These are phyloP conservation scores for Platorchestia sp. DNA, from an alignment of 1,140 invertebrate species.

Conservation along the genomic window DNA sequence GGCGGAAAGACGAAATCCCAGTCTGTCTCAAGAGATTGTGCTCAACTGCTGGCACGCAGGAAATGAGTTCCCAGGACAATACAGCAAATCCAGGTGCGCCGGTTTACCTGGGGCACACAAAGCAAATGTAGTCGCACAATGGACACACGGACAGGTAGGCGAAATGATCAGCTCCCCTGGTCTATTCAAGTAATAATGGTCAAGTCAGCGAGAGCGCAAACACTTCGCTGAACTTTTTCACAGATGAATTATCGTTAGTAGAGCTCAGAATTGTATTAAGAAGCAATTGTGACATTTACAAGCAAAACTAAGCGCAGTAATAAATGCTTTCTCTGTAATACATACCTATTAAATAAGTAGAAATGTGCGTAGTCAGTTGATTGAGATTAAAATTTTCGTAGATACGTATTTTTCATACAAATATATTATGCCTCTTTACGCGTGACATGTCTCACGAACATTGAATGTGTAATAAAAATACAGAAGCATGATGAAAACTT, in stretches of 20 bases:
- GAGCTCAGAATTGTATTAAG: background rate
- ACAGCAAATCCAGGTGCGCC: conserved; percentile 32
- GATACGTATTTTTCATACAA: background rate
- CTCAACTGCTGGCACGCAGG: background rate
- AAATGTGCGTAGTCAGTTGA: too few species aligned
- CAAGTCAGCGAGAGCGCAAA: conserved; percentile 1
- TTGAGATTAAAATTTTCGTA: background rate
- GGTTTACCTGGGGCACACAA: conserved; percentile 8
- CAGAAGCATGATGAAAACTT: background rate
- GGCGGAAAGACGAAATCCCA: background rate
- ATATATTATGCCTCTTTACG: background rate
- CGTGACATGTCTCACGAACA: background rate
- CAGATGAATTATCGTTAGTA: background rate
- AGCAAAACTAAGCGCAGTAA: background rate
- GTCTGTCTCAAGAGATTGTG: background rate
- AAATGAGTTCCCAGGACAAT: conserved; percentile 23
- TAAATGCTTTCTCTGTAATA: background rate
- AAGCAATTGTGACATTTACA: background rate
- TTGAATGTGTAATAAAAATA: background rate
- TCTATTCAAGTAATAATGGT: conserved; percentile 19
- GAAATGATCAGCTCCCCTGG: background rate
- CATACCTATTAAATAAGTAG: background rate
- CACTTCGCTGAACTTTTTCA: background rate
- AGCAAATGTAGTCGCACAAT: conserved; percentile 28
- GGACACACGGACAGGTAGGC: background rate